Conservation (phyloP, 2,797 vertebrate species). For the Eulemur coronatus region DNA sequence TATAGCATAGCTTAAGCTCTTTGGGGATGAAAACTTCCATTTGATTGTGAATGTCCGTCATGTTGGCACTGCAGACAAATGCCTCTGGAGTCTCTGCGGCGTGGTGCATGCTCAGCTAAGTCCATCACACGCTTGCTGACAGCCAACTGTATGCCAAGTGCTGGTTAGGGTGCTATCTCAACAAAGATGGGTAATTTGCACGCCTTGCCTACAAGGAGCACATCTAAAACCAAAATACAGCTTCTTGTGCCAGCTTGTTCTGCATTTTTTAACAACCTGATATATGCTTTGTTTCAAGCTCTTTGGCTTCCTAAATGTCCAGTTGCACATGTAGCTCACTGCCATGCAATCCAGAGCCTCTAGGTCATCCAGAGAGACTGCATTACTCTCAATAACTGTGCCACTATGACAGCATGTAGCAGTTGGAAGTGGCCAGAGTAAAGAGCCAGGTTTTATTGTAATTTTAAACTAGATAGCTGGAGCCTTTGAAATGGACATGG, state of each 20-base stretch:
- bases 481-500: conserved; percentile 6
- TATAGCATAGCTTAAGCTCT: background rate
- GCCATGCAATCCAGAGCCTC: background rate
- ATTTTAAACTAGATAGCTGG: background rate
- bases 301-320: background rate
- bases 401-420: background rate
- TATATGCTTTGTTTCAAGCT: background rate
- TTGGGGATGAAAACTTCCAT: background rate
- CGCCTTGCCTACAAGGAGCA: background rate
- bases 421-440: background rate
- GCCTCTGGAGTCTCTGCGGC: too few relatives aligned
- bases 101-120: too few relatives aligned
- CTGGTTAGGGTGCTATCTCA: background rate
- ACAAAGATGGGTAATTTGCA: background rate
- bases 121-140: background rate
- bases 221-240: background rate
- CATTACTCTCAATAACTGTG: background rate
- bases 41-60: background rate
- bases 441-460: background rate
- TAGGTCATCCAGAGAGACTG: background rate
- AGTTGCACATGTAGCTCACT: background rate
- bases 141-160: background rate
- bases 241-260: background rate
- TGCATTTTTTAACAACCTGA: background rate
- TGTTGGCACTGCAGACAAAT: background rate